Conservation (phyloP, 2,797 vertebrate species). For the Taenioides sp. region DNA sequence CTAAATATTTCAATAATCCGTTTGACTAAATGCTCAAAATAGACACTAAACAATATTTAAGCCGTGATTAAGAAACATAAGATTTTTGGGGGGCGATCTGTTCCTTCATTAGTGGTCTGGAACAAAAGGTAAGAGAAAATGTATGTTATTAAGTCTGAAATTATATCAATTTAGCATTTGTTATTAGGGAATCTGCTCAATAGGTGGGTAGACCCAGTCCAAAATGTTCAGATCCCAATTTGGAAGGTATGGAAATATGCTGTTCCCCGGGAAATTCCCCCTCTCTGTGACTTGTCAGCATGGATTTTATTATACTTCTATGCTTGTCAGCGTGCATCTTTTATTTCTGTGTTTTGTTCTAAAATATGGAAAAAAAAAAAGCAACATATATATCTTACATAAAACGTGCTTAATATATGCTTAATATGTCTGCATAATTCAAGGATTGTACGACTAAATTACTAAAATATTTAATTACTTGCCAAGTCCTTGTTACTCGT, state of each 20-base stretch:
- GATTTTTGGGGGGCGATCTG: too few species aligned
- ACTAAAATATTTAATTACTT: too few species aligned
- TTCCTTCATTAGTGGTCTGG: too few species aligned
- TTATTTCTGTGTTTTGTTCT: neutral
- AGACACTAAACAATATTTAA: neutral
- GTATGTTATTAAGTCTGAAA: too few species aligned
- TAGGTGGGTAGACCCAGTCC: too few species aligned
- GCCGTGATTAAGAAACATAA: neutral
- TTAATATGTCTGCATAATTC: neutral
- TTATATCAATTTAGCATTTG: too few species aligned
- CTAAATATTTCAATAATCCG: neutral
- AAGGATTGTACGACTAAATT: neutral
- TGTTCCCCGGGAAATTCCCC: neutral
- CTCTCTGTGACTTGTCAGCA: neutral
- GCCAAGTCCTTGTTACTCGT: too few species aligned
- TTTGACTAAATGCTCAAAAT: neutral
- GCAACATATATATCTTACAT: neutral
- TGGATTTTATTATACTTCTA: too few species aligned
- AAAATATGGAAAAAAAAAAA: neutral
- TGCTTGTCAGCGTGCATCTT: neutral
- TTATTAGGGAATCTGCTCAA: too few species aligned
- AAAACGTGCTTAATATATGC: neutral
- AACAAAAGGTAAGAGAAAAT: too few species aligned
- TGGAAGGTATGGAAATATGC: neutral
- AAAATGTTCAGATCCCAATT: too few species aligned